Base-by-base conservation (phyloP, 2,888 invertebrate genomes). In the Himalopsyche anomala region DNA sequence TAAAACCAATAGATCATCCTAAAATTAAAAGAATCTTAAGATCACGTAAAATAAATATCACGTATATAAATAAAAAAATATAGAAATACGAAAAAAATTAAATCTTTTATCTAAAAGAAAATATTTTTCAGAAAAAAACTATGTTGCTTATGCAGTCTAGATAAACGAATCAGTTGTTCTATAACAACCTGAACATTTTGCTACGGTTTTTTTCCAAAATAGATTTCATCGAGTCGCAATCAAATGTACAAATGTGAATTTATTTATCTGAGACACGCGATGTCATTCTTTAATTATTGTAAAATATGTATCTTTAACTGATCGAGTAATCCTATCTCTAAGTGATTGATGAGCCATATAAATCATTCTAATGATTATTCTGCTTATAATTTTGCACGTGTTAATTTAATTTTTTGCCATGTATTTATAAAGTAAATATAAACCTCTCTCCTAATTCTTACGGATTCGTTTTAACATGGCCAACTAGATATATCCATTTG, bases 221-320 rank as follows among this genome's bases (percentile, higher is more conserved):
- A 82, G 82, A 82, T 82, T 82, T 82, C 82, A 36, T 38, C 51
- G 38, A 82, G 51, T 82, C 51, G 54, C 55, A 36, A 54, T 54
- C 82, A 36, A 55, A 54, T 28, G n/a, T 54, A 28, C 38, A 54
- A 54, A 9, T 82, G n/a, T 17, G 55, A 55, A 82, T 82, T 82
- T 82, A 82, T 82, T 51, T 17, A 11, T n/a, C 55, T 12, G 17
- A 9, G 55, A 82, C 82, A 82, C 82, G 82, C 82, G 82, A 82
- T 82, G 17, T 4, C 12, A 12, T 74, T 38, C 36, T 12, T 38
- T 36, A 69, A 74, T 74, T 74, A 74, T 74, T 74, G 74, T 74
- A 38, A 74, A 38, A 38, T 36, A 74, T 74, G 15, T 74, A 74
- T 74, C 74, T 12, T 15, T 5, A 12, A 11, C 74, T 74, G 38